Conservation (phyloP, 2,888 invertebrate species). For the Epistrophe grossulariae region DNA sequence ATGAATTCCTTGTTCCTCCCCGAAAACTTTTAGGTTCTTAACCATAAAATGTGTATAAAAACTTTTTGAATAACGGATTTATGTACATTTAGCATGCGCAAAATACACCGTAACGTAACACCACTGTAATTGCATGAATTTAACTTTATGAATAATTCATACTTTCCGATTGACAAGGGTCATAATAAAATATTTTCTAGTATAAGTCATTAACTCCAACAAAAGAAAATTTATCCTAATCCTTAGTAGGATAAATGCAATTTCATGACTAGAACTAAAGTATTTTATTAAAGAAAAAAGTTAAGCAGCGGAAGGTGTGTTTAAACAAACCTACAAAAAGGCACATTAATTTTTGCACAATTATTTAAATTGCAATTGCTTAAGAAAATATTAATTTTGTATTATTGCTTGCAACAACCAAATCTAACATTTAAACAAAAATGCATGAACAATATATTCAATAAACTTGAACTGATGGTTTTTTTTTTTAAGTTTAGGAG, state of each 20-base stretch:
- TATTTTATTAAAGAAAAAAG: constrained; percentile 59
- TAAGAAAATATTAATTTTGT: background rate
- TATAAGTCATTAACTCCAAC: constrained; percentile 31
- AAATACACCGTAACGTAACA: background rate
- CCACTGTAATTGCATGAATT: constrained; percentile 34
- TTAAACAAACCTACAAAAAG: background rate
- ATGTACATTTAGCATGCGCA: constrained; percentile 35
- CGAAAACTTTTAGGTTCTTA: background rate
- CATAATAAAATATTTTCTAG: constrained; percentile 59
- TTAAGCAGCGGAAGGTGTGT: constrained; percentile 46
- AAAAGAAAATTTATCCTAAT: constrained; percentile 81
- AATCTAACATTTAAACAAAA: background rate
- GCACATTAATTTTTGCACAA: constrained; percentile 26
- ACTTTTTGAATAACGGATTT: background rate
- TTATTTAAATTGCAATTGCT: background rate
- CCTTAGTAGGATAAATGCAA: constrained; percentile 83
- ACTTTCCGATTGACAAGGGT: constrained; percentile 42
- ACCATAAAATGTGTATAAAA: no score
- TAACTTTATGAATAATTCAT: constrained; percentile 1
- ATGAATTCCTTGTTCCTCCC: no score
- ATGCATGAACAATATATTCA: constrained; percentile 3
- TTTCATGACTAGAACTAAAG: constrained; percentile 77
- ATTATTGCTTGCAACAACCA: background rate
- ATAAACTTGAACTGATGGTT: no score
- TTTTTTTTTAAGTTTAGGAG: no score